Conservation (phyloP, 1,140 invertebrate species). For the Heliconius melpomene region DNA sequence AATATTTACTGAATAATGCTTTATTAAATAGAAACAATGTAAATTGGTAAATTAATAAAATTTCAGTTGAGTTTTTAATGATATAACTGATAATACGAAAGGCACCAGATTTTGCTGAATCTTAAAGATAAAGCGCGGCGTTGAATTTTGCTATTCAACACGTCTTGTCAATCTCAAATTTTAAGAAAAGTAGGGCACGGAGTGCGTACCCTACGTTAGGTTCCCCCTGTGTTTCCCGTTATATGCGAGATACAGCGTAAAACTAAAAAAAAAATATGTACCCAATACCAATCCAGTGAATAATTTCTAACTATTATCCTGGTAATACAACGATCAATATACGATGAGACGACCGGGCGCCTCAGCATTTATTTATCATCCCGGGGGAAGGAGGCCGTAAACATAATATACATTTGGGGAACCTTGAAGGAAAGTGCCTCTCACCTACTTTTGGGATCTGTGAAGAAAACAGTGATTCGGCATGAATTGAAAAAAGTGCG, state of each 20-base stretch:
- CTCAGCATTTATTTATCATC: slow-evolving; percentile 3
- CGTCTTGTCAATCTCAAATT: too few relatives aligned
- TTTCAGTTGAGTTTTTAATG: too few relatives aligned
- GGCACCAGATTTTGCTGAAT: too few relatives aligned
- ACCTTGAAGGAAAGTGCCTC: neutral
- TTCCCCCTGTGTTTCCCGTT: neutral
- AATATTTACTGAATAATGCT: too few relatives aligned
- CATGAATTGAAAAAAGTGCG: neutral
- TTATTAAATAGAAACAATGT: too few relatives aligned
- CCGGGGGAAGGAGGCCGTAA: slow-evolving; percentile 3
- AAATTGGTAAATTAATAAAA: too few relatives aligned
- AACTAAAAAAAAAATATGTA: neutral
- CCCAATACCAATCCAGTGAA: neutral
- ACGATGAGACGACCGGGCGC: slow-evolving; percentile 5
- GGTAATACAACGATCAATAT: slow-evolving; percentile 1
- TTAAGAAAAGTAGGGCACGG: too few relatives aligned
- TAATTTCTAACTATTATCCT: neutral
- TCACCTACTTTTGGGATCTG: neutral
- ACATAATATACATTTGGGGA: neutral
- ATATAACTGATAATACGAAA: too few relatives aligned
- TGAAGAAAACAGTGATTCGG: neutral
- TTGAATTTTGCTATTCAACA: too few relatives aligned
- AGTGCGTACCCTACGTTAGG: too few relatives aligned
- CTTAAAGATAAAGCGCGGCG: too few relatives aligned
- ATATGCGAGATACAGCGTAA: neutral